These are phyloP conservation scores for Lates calcarifer DNA, from an alignment of 2,113 vertebrate genomes.

Conservation along the genomic window DNA sequence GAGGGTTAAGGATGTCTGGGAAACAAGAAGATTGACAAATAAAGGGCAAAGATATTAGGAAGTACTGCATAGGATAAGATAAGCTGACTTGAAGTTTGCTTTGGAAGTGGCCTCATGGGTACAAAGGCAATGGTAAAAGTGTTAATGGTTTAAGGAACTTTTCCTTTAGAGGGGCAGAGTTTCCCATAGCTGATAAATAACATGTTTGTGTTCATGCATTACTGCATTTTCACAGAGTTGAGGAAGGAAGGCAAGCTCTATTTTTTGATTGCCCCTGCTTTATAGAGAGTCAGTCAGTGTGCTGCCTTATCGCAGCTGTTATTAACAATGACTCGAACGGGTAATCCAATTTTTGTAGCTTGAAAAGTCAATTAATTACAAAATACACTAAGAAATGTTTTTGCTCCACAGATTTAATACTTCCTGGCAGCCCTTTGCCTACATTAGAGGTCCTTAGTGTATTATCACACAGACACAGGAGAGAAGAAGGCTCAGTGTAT, in stretches of 20 bases:
- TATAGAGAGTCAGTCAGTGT: not conserved
- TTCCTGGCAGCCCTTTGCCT: constrained; percentile 2
- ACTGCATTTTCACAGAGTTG: not conserved
- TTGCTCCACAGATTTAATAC: constrained; percentile 18
- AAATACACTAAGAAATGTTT: constrained; percentile 26
- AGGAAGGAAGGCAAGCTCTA: constrained; percentile 10
- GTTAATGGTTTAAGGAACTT: constrained; percentile 9
- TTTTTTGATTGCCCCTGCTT: constrained; percentile 20
- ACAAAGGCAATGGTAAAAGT: constrained; percentile 34
- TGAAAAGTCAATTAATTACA: constrained; percentile 33
- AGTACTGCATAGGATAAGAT: constrained; percentile 19
- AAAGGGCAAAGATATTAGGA: constrained; percentile 8
- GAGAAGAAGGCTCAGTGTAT: constrained; percentile 32
- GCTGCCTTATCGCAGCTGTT: constrained; percentile 14
- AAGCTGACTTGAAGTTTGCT: constrained; percentile 14
- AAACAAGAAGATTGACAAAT: constrained; percentile 3
- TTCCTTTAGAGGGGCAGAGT: not conserved
- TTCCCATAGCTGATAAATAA: constrained; percentile 9
- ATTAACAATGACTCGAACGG: constrained; percentile 34
- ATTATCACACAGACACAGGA: constrained; percentile 42
- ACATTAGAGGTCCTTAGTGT: constrained; percentile 25
- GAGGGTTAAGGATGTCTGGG: not conserved
- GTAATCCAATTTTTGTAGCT: constrained; percentile 27
- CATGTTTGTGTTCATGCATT: constrained; percentile 17
- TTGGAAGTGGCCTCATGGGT: constrained; percentile 7